These are phyloP conservation scores for Epiblema foenella DNA, from an alignment of 2,888 invertebrate species.

Conservation along the genomic window DNA sequence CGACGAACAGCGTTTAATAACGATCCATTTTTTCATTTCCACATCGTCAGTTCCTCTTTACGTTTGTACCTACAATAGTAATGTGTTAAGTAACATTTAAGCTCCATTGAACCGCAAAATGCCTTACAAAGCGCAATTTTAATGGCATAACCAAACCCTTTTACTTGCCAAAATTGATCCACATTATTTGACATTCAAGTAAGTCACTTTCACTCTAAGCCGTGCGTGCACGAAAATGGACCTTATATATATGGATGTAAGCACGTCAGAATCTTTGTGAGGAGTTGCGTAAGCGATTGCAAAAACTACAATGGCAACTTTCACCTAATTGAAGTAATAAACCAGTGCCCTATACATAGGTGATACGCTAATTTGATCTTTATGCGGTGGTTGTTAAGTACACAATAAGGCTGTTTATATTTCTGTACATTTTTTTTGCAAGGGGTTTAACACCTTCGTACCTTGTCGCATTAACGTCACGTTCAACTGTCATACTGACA, in stretches of 20 bases:
- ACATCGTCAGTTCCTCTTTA: too few species aligned
- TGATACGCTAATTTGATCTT: slow-evolving; percentile 3
- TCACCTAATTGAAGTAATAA: slow-evolving; percentile 54
- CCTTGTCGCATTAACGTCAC: too few species aligned
- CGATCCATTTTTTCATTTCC: too few species aligned
- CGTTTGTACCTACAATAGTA: too few species aligned
- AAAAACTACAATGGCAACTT: slow-evolving; percentile 53
- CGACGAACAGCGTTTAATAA: too few species aligned
- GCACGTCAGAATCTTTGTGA: not conserved
- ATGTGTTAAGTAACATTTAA: not conserved
- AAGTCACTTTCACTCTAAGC: slow-evolving; percentile 22
- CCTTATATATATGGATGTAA: not conserved
- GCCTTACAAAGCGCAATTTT: slow-evolving; percentile 6
- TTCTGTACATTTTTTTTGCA: too few species aligned
- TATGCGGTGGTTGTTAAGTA: not conserved
- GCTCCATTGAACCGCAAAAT: slow-evolving; percentile 7
- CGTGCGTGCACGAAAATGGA: not conserved
- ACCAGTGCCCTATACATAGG: slow-evolving; percentile 11
- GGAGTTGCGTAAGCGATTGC: slow-evolving; percentile 50
- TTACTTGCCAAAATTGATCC: slow-evolving; percentile 31
- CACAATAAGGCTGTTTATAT: too few species aligned
- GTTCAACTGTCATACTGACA: too few species aligned
- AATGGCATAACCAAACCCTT: slow-evolving; percentile 37
- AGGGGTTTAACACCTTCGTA: too few species aligned
- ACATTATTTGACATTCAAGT: slow-evolving; percentile 29